These are phyloP conservation scores for Zootermopsis nevadensis DNA, from an alignment of 2,888 invertebrate species.

Conservation along the genomic window DNA sequence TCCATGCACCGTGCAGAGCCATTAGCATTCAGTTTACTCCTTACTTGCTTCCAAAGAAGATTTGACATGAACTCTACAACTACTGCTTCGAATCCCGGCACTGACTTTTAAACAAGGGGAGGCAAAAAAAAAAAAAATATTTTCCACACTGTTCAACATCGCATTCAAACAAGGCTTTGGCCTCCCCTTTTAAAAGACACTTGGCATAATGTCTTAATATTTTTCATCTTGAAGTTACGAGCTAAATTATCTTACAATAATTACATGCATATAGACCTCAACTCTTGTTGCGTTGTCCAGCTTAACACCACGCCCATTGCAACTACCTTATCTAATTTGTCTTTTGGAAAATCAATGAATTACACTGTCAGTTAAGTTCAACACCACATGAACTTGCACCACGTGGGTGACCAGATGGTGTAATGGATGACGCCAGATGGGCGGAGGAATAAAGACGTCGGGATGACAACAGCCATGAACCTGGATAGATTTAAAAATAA, in stretches of 20 bases:
- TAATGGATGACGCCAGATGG: background rate
- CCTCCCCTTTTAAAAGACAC: constrained; percentile 54
- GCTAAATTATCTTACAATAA: constrained; percentile 54
- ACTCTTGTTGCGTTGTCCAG: background rate
- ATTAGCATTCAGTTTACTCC: constrained; percentile 45
- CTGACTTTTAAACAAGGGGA: constrained; percentile 53
- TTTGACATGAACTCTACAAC: constrained; percentile 53
- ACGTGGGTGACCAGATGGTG: background rate
- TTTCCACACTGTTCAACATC: constrained; percentile 54
- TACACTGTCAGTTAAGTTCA: background rate
- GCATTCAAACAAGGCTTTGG: constrained; percentile 52
- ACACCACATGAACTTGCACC: background rate
- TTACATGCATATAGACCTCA: constrained; percentile 45
- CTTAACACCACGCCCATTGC: background rate
- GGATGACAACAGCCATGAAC: constrained; percentile 22
- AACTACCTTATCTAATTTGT: constrained; percentile 18
- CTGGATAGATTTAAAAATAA: background rate
- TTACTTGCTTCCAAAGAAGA: constrained; percentile 52
- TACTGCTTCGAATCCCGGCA: constrained; percentile 53
- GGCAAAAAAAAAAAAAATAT: constrained; percentile 52
- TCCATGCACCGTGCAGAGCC: constrained; percentile 46
- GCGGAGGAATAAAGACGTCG: background rate
- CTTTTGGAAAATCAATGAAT: constrained; percentile 31
- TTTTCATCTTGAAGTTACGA: constrained; percentile 51
- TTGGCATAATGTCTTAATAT: constrained; percentile 51